Percentiles rank a stretch among this genome's conserved stretches.
Evolutionary conservation across 2,113 vertebrate species (phyloP).

Genomic region (Asarcornis scutulata): DNA sequence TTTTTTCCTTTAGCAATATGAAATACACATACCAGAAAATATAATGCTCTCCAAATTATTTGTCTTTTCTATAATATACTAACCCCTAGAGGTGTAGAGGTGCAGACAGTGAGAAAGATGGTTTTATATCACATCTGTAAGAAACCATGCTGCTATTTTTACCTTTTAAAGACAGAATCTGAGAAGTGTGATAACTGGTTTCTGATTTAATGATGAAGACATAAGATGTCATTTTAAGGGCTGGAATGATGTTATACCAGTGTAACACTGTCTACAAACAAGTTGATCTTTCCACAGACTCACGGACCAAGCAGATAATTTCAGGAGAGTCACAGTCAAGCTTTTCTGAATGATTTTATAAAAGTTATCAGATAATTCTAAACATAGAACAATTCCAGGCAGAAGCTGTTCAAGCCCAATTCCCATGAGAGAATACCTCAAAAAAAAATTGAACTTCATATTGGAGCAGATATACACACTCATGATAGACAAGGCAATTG

Average conservation of each 20-base stretch:
- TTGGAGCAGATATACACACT: background rate
- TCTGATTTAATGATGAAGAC: background rate
- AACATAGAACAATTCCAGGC: background rate
- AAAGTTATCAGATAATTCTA: background rate
- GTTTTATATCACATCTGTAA: background rate
- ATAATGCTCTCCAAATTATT: background rate
- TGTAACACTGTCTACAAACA: background rate
- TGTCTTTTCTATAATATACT: background rate
- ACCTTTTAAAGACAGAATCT: background rate
- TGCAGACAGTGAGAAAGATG: background rate
- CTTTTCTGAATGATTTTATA: background rate
- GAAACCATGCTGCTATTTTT: background rate
- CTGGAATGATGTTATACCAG: background rate
- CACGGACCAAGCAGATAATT: no score
- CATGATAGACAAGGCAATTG: background rate
- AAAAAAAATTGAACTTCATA: background rate
- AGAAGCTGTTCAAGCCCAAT: background rate
- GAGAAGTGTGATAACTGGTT: fast-evolving
- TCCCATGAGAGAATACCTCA: background rate
- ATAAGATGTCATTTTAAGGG: background rate
- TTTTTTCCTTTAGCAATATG: background rate
- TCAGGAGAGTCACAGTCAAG: background rate
- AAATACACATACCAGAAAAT: background rate
- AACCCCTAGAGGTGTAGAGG: fast-evolving
- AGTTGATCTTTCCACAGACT: background rate